Percentiles rank a stretch among this genome's conserved stretches.
Conservation (phyloP, 2,797 vertebrate genomes). For the Coracias cyanogaster region DNA sequence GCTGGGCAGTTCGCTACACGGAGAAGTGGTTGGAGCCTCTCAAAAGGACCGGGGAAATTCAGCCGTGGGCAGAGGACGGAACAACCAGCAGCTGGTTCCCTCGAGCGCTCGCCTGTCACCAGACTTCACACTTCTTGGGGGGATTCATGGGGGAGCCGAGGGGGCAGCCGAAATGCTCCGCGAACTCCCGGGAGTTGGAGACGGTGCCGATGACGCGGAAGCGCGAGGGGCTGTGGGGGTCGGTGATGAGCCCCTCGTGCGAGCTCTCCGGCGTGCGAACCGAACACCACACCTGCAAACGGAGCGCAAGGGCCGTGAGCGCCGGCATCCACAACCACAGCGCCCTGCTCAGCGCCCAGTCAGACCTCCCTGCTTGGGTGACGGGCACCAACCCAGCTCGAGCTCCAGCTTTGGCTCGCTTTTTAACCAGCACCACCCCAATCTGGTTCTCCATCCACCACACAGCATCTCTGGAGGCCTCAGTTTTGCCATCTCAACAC, state of each 20-base stretch:
- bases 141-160: conserved; percentile 92
- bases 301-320: rapidly evolving
- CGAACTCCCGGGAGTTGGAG: conserved; percentile 93
- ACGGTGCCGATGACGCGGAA: conserved; percentile 94
- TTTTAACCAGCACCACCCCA: not conserved
- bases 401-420: not conserved
- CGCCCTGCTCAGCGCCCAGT: rapidly evolving
- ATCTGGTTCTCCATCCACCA: not conserved
- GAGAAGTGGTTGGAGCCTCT: conserved; percentile 23
- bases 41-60: not conserved
- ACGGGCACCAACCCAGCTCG: rapidly evolving
- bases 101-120: conserved; percentile 72
- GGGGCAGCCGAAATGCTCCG: conserved; percentile 90
- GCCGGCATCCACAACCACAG: rapidly evolving
- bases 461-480: not conserved
- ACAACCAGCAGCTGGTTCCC: not conserved
- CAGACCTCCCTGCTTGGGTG: rapidly evolving
- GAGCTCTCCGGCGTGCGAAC: conserved; percentile 94
- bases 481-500: not conserved
- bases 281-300: conserved; percentile 92
- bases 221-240: conserved; percentile 95
- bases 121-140: conserved; percentile 92
- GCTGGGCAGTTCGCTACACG: not conserved
- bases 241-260: conserved; percentile 94
- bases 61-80: not conserved